These are phyloP conservation scores for Oreochromis grahami DNA, from an alignment of 2,797 vertebrate genomes.

Conservation along the genomic window DNA sequence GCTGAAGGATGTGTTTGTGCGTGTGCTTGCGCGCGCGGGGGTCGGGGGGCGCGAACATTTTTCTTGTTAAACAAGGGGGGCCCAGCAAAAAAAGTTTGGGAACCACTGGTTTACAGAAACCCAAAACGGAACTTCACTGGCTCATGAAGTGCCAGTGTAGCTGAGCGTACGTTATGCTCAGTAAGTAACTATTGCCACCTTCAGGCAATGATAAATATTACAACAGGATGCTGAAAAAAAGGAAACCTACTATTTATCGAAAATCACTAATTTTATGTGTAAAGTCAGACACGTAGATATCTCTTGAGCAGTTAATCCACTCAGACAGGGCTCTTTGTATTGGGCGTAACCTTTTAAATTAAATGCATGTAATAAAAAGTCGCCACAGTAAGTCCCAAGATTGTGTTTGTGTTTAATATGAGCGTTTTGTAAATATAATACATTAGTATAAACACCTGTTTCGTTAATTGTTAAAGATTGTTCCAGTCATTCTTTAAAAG, in stretches of 20 bases:
- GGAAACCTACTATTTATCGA: neutral
- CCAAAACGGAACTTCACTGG: too few relatives aligned
- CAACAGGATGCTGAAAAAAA: conserved; percentile 15
- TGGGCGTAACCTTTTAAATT: neutral
- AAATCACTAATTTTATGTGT: neutral
- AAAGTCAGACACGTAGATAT: neutral
- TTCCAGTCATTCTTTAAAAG: neutral
- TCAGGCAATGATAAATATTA: neutral
- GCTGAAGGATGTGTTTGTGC: too few relatives aligned
- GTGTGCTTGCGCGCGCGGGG: too few relatives aligned
- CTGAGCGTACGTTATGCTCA: too few relatives aligned
- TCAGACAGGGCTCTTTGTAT: neutral
- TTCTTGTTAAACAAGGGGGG: too few relatives aligned
- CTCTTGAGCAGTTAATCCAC: neutral
- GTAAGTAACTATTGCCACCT: neutral
- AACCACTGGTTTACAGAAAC: too few relatives aligned
- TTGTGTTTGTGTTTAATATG: neutral
- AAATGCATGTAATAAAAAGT: neutral
- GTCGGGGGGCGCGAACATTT: too few relatives aligned
- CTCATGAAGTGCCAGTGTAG: too few relatives aligned
- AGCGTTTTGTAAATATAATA: neutral
- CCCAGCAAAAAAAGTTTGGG: too few relatives aligned
- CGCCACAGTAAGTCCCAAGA: neutral
- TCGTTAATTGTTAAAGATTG: neutral
- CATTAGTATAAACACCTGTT: neutral